Conservation (phyloP, 2,888 invertebrate genomes). For the Nymphalis urticae region DNA sequence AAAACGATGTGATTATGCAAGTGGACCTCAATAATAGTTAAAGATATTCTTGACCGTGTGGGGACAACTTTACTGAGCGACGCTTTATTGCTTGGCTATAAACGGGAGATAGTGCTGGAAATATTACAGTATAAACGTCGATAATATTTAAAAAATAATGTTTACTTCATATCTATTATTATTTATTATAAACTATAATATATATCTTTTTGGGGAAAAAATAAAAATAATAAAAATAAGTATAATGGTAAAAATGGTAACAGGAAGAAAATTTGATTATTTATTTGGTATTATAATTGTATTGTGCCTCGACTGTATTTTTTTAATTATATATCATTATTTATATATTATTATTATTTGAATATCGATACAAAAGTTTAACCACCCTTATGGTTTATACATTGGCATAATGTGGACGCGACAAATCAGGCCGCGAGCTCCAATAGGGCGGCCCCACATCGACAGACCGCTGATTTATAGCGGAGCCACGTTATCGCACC, state of each 20-base stretch:
- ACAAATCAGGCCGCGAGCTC: slow-evolving; percentile 77
- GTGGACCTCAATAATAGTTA: slow-evolving; percentile 61
- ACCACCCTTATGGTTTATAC: slow-evolving; percentile 50
- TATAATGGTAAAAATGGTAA: no score
- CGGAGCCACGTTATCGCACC: slow-evolving; percentile 66
- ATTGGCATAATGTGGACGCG: slow-evolving; percentile 72
- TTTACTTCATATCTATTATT: neutral
- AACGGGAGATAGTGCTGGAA: slow-evolving; percentile 38
- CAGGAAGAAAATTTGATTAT: no score
- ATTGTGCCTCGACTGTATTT: no score
- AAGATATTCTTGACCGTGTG: slow-evolving; percentile 69
- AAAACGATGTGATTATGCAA: slow-evolving; percentile 60
- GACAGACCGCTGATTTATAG: slow-evolving; percentile 79
- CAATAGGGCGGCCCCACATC: slow-evolving; percentile 76
- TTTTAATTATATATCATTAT: neutral
- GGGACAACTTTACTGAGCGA: slow-evolving; percentile 60
- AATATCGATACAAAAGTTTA: slow-evolving; percentile 32
- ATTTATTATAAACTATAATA: neutral
- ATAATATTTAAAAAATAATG: neutral
- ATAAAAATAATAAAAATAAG: neutral
- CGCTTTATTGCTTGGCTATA: slow-evolving; percentile 63
- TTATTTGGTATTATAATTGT: no score
- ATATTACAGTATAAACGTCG: slow-evolving; percentile 1
- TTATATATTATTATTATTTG: neutral
- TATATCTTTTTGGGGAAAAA: neutral